Percentiles rank a stretch among this genome's conserved stretches.
Evolutionary conservation across 2,113 vertebrate species (phyloP).

Genomic region (Tapirus terrestris): DNA sequence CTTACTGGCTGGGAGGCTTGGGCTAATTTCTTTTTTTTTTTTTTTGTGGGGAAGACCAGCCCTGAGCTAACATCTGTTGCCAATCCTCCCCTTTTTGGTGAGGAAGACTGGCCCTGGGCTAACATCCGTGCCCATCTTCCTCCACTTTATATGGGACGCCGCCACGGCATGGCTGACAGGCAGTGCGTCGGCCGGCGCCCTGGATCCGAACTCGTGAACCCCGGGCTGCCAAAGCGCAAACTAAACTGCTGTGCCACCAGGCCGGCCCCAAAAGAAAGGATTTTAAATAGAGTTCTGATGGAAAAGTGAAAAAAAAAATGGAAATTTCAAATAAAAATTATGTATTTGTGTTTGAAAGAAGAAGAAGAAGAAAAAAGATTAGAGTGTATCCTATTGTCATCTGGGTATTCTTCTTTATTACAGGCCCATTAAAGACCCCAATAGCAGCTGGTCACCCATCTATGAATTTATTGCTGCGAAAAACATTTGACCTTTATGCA

Average conservation of each 20-base stretch:
- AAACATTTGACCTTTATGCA: slow-evolving; percentile 97
- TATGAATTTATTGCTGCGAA: slow-evolving; percentile 96
- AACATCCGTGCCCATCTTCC: too few species aligned
- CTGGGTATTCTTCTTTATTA: neutral
- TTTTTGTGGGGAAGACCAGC: too few species aligned
- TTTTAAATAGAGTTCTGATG: neutral
- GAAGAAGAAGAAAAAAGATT: neutral
- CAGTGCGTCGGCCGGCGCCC: too few species aligned
- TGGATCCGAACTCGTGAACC: too few species aligned
- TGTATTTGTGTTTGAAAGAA: neutral
- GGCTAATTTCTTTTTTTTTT: neutral
- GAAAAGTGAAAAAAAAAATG: neutral
- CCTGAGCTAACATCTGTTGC: too few species aligned
- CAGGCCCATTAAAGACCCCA: slow-evolving; percentile 96
- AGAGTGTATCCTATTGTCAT: neutral
- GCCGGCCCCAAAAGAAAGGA: neutral
- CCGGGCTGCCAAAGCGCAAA: too few species aligned
- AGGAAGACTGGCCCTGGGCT: too few species aligned
- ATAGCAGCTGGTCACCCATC: slow-evolving; percentile 97
- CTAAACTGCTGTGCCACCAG: too few species aligned
- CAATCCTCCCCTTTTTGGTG: too few species aligned
- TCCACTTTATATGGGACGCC: too few species aligned
- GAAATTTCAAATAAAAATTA: neutral
- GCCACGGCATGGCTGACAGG: too few species aligned
- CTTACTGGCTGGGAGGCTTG: neutral